These are phyloP conservation scores for Tympanoctomys barrerae DNA, from an alignment of 2,797 vertebrate genomes.

Conservation along the genomic window DNA sequence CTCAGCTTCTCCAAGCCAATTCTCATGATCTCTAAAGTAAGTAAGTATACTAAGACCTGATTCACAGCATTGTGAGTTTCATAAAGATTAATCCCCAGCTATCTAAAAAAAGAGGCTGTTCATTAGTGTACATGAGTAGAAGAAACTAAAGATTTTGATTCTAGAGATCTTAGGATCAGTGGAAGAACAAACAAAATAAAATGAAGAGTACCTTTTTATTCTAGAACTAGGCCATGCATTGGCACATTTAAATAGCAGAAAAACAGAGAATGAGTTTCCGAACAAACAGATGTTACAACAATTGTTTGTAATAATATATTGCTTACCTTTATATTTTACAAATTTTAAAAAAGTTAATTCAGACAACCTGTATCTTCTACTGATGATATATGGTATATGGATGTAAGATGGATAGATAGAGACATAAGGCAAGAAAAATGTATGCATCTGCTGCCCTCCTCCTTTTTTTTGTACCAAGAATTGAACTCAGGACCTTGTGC, in stretches of 20 bases:
- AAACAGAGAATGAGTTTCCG: not conserved
- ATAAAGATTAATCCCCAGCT: not conserved
- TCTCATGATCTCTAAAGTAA: conserved; percentile 15
- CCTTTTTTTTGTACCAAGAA: no score
- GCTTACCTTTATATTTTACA: conserved; percentile 12
- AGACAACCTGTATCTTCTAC: not conserved
- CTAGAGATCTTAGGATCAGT: not conserved
- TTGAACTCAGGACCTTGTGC: no score
- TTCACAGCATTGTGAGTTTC: not conserved
- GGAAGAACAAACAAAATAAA: conserved; percentile 35
- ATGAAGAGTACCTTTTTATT: conserved; percentile 29
- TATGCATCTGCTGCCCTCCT: not conserved
- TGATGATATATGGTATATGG: not conserved
- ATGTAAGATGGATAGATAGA: not conserved
- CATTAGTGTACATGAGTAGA: not conserved
- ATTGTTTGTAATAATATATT: conserved; percentile 15
- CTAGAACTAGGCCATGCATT: not conserved
- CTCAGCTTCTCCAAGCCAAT: conserved; percentile 31
- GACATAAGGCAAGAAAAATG: conserved; percentile 37
- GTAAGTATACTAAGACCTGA: not conserved
- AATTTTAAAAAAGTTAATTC: conserved; percentile 21
- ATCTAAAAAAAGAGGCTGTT: not conserved
- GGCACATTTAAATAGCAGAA: conserved; percentile 26
- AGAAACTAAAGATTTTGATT: conserved; percentile 45
- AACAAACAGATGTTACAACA: not conserved